These are phyloP conservation scores for Alviniconcha marisindica DNA, from an alignment of 1,140 invertebrate species.

Conservation along the genomic window DNA sequence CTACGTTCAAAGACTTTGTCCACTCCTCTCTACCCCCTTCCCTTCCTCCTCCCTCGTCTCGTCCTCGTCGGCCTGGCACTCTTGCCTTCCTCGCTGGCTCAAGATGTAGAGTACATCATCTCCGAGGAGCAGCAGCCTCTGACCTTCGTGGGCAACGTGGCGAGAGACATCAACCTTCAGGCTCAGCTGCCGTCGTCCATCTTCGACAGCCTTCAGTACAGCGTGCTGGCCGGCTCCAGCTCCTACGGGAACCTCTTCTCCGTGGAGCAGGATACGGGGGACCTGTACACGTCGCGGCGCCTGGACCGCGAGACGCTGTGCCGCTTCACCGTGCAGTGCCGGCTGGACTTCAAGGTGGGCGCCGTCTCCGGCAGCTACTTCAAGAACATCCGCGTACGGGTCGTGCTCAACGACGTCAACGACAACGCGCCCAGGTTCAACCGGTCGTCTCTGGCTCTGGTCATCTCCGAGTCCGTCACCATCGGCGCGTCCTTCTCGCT, in stretches of 20 bases:
- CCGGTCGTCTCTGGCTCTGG: slow-evolving; percentile 48
- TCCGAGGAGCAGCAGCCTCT: slow-evolving; percentile 44
- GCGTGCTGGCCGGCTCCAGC: slow-evolving; percentile 42
- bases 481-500: slow-evolving; percentile 58
- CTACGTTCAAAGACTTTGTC: not conserved
- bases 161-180: slow-evolving; percentile 54
- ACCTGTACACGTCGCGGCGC: slow-evolving; percentile 80
- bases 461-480: slow-evolving; percentile 64
- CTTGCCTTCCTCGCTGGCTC: not conserved
- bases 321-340: slow-evolving; percentile 57
- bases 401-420: slow-evolving; percentile 66
- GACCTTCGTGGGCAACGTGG: slow-evolving; percentile 59
- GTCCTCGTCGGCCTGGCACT: not conserved
- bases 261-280: slow-evolving; percentile 92
- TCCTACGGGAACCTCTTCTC: slow-evolving; percentile 79
- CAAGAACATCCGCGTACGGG: slow-evolving; percentile 54
- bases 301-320: slow-evolving; percentile 62
- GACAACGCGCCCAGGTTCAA: slow-evolving; percentile 68
- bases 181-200: slow-evolving; percentile 32
- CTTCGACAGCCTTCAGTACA: slow-evolving; percentile 47
- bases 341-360: slow-evolving; percentile 56
- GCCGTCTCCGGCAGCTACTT: slow-evolving; percentile 58
- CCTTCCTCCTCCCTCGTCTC: not conserved
- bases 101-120: slow-evolving; percentile 51
- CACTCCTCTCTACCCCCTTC: not conserved